A percentile compares a stretch with the other conserved stretches of the same genome.
phyloP scores from a whole-genome alignment of 2,888 invertebrate species.

The Xestia xanthographa region DNA sequence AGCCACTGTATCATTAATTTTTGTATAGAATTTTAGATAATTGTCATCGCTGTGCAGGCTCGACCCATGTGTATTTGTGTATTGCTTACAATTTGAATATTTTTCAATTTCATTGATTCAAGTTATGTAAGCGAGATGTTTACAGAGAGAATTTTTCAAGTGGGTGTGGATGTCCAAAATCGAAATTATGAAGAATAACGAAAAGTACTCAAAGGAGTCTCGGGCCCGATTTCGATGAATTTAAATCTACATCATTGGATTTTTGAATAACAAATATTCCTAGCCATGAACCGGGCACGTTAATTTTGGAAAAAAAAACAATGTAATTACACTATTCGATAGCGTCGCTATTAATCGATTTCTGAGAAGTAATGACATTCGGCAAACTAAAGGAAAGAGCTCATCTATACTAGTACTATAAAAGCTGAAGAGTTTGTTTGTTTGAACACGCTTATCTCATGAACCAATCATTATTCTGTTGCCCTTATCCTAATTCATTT shows the following conservation, averaged over 20 bases:
- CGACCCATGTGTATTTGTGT: constrained; percentile 31
- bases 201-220: neutral
- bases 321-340: neutral
- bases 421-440: too few species aligned
- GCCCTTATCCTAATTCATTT: too few species aligned
- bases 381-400: neutral
- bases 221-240: neutral
- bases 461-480: too few species aligned
- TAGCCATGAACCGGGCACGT: too few species aligned
- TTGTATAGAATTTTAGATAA: constrained; percentile 27
- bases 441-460: too few species aligned
- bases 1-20: constrained; percentile 44
- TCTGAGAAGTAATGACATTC: neutral
- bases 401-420: too few species aligned
- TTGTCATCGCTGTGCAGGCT: constrained; percentile 62
- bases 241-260: neutral
- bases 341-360: neutral
- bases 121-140: constrained; percentile 13
- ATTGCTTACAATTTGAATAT: constrained; percentile 41
- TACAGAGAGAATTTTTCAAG: neutral
- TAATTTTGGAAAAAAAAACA: neutral
- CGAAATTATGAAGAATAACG: neutral
- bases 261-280: neutral
- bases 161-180: neutral
- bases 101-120: constrained; percentile 22